Evolutionary conservation across 1,140 invertebrate species (phyloP).

Genomic region (Arctopsyche grandis): DNA sequence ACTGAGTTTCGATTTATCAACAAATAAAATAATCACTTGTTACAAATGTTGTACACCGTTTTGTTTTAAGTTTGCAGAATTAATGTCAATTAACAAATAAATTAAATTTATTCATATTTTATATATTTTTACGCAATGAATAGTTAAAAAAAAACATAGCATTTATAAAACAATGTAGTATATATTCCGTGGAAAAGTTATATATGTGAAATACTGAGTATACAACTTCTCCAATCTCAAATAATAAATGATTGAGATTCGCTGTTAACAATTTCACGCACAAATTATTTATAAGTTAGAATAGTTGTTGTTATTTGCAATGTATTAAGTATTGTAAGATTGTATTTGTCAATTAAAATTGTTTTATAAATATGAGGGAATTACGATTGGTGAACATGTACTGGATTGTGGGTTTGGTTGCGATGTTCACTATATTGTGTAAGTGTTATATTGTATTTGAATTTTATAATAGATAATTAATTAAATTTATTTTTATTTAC

Average conservation of each 20-base stretch:
- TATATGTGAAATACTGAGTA: neutral
- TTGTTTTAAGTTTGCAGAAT: too few species aligned
- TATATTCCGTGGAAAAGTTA: too few species aligned
- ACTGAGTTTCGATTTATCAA: too few species aligned
- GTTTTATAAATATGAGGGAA: neutral
- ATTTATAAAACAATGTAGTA: too few species aligned
- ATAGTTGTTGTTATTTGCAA: neutral
- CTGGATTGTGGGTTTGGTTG: neutral
- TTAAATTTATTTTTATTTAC: neutral
- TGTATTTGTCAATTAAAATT: neutral
- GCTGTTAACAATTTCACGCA: slow-evolving; percentile 16
- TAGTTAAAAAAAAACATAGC: too few species aligned
- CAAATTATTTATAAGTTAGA: slow-evolving; percentile 12
- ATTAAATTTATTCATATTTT: too few species aligned
- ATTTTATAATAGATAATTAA: neutral
- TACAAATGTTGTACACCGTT: too few species aligned
- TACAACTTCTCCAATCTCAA: neutral
- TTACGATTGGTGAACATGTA: neutral
- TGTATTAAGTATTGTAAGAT: neutral
- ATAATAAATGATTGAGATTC: neutral
- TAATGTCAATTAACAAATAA: too few species aligned
- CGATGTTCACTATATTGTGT: neutral
- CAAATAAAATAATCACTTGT: too few species aligned
- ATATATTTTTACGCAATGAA: too few species aligned
- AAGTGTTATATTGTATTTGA: neutral